Evolutionary conservation across 2,113 vertebrate species (phyloP).

Genomic region (Macheiramphus alcinus): DNA sequence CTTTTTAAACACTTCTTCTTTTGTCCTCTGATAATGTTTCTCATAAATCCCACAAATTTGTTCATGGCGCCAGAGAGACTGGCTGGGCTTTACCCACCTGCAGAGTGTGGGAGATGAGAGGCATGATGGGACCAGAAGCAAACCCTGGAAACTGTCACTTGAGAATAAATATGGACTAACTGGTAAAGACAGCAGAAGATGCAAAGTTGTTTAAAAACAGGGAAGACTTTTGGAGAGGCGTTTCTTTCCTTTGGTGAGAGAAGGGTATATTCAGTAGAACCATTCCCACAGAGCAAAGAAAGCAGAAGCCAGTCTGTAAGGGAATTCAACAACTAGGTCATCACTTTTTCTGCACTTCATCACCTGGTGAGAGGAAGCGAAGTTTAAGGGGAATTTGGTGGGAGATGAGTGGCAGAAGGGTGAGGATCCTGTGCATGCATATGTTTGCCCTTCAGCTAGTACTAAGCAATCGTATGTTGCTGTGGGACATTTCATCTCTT

Average conservation of each 20-base stretch:
- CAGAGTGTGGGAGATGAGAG: background rate
- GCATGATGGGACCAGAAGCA: background rate
- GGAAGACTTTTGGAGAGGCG: background rate
- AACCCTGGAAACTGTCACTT: background rate
- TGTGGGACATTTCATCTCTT: background rate
- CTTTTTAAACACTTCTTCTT: background rate
- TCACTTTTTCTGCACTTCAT: background rate
- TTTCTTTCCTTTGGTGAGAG: background rate
- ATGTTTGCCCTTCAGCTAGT: background rate
- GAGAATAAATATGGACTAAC: background rate
- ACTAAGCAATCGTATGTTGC: rapidly evolving
- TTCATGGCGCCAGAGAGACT: background rate
- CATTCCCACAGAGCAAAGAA: background rate
- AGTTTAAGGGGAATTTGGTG: background rate
- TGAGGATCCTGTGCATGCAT: background rate
- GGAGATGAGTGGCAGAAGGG: background rate
- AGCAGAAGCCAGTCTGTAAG: background rate
- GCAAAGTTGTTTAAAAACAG: background rate
- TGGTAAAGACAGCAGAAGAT: background rate
- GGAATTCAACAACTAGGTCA: background rate
- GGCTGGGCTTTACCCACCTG: background rate
- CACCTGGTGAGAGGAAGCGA: background rate
- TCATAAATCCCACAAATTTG: background rate
- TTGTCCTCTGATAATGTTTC: background rate
- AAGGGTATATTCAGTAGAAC: background rate